These are phyloP conservation scores for Oreochromis niloticus DNA, from an alignment of 2,113 vertebrate genomes.

Conservation along the genomic window DNA sequence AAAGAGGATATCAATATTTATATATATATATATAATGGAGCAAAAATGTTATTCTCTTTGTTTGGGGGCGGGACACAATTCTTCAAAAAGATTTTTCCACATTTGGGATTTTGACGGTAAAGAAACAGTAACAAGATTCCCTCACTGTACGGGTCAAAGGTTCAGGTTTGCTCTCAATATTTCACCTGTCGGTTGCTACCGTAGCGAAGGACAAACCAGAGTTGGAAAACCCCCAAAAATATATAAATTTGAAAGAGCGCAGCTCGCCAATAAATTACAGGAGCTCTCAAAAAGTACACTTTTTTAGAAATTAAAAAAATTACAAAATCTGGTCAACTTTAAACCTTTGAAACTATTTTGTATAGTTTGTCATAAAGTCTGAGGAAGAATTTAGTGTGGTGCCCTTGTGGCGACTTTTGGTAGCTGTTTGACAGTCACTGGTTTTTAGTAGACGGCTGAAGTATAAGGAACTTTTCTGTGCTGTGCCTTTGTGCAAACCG, in stretches of 20 bases:
- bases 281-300: not conserved
- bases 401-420: not conserved
- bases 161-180: not conserved
- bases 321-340: not conserved
- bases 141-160: not conserved
- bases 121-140: not conserved
- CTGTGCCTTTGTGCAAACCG: not conserved
- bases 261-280: fast-evolving
- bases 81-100: not conserved
- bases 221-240: not conserved
- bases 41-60: not conserved
- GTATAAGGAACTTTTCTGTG: not conserved
- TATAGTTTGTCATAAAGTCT: not conserved
- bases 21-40: not conserved
- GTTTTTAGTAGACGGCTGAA: not conserved
- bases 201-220: not conserved
- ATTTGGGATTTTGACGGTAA: not conserved
- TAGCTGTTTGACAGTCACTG: not conserved
- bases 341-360: not conserved
- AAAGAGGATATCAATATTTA: not conserved
- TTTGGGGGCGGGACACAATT: not conserved
- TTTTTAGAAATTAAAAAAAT: fast-evolving
- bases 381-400: not conserved
- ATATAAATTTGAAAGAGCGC: not conserved
- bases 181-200: not conserved